Evolutionary conservation across 2,797 vertebrate species (phyloP).

Genomic region (Menidia menidia): DNA sequence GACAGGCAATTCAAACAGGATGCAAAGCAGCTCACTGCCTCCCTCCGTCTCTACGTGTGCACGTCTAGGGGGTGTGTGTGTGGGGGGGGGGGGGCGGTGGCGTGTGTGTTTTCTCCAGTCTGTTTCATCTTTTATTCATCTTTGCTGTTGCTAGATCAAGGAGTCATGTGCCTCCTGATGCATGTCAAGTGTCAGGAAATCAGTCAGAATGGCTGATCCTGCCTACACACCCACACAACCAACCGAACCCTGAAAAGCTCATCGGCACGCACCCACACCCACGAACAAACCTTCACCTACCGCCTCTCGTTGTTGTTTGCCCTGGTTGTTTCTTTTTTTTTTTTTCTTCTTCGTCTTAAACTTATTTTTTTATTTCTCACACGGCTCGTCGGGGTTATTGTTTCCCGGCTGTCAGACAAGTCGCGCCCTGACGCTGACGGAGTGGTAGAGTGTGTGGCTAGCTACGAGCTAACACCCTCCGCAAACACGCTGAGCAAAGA

Average conservation of each 20-base stretch:
- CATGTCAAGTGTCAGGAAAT: slow-evolving; percentile 80
- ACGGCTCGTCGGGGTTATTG: slow-evolving; percentile 42
- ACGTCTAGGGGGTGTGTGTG: slow-evolving; percentile 13
- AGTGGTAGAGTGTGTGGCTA: slow-evolving; percentile 49
- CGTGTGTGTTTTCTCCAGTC: slow-evolving; percentile 73
- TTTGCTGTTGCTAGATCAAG: slow-evolving; percentile 78
- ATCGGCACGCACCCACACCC: slow-evolving; percentile 4
- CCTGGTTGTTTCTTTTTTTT: slow-evolving; percentile 39
- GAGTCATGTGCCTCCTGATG: slow-evolving; percentile 73
- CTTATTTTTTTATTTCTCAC: slow-evolving; percentile 27
- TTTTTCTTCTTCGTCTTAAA: no score
- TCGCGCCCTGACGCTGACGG: slow-evolving; percentile 41
- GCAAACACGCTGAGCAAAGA: slow-evolving; percentile 79
- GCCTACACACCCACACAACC: slow-evolving; percentile 53
- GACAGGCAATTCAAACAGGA: slow-evolving; percentile 81
- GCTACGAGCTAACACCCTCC: slow-evolving; percentile 72
- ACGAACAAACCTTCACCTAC: slow-evolving; percentile 40
- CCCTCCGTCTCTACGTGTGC: slow-evolving; percentile 3
- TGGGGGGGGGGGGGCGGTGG: slow-evolving; percentile 62
- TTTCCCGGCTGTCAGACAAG: slow-evolving; percentile 47
- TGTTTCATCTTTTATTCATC: slow-evolving; percentile 84
- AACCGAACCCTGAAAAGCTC: slow-evolving; percentile 21
- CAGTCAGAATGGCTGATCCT: slow-evolving; percentile 73
- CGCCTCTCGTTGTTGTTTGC: slow-evolving; percentile 44
- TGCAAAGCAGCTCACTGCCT: slow-evolving; percentile 72